Percentiles rank a stretch among this genome's conserved stretches.
Conservation (phyloP, 1,140 invertebrate species). For the Ips nitidus region DNA sequence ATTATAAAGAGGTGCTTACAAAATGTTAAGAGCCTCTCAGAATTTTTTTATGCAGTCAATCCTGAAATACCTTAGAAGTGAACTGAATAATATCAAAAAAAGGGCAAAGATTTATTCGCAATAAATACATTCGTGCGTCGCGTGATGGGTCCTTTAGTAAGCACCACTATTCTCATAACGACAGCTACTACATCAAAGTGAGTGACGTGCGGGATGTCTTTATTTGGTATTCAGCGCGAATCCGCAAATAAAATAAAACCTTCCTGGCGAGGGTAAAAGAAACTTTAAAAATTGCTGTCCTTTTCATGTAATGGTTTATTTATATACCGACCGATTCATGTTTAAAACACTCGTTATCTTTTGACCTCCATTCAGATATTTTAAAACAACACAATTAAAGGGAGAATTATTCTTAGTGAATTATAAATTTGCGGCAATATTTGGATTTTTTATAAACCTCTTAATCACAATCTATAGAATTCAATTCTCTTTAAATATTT, state of each 20-base stretch:
- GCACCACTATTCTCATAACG: slow-evolving; percentile 28
- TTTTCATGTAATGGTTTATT: slow-evolving; percentile 6
- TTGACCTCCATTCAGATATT: too few species aligned
- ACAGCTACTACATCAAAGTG: slow-evolving; percentile 35
- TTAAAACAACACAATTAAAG: too few species aligned
- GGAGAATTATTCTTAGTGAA: too few species aligned
- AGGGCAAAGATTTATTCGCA: slow-evolving; percentile 24
- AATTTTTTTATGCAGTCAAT: too few species aligned
- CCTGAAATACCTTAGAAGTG: too few species aligned
- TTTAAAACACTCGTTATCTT: too few species aligned
- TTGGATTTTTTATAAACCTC: too few species aligned
- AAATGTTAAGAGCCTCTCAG: too few species aligned
- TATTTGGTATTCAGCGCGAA: slow-evolving; percentile 33
- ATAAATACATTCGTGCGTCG: slow-evolving; percentile 27
- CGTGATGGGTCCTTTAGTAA: slow-evolving; percentile 21
- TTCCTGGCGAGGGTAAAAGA: slow-evolving; percentile 7
- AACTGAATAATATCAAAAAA: background rate
- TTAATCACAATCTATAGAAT: too few species aligned
- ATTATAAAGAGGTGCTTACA: too few species aligned
- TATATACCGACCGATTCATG: background rate
- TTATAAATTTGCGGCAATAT: too few species aligned
- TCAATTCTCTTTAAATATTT: too few species aligned
- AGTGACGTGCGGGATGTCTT: slow-evolving; percentile 35
- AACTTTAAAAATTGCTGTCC: background rate
- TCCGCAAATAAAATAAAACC: slow-evolving; percentile 25